These are phyloP conservation scores for Orthosia cruda DNA, from an alignment of 2,888 invertebrate genomes.

Conservation along the genomic window DNA sequence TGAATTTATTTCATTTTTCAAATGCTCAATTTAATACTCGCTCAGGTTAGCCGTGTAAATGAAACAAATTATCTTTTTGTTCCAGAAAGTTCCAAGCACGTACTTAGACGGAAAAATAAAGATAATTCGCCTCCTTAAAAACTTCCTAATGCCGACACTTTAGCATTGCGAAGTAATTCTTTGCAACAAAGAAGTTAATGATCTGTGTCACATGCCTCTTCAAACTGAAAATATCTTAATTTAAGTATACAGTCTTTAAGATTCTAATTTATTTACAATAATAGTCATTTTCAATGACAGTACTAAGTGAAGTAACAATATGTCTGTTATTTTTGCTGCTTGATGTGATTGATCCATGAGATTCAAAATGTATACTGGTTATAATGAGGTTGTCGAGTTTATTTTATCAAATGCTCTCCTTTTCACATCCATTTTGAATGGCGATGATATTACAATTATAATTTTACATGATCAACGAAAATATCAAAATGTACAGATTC, in stretches of 20 bases:
- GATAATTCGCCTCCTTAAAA: constrained; percentile 54
- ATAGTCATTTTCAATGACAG: constrained; percentile 85
- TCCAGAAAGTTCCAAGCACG: constrained; percentile 56
- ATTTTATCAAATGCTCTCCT: constrained; percentile 26
- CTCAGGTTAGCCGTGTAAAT: constrained; percentile 37
- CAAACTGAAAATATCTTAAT: constrained; percentile 70
- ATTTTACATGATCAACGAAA: constrained; percentile 65
- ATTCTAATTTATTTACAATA: constrained; percentile 89
- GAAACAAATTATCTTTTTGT: constrained; percentile 52
- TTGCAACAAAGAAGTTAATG: constrained; percentile 43
- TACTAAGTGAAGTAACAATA: constrained; percentile 70
- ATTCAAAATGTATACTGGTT: constrained; percentile 32
- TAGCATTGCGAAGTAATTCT: constrained; percentile 43
- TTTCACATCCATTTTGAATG: constrained; percentile 65
- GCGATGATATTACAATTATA: constrained; percentile 54
- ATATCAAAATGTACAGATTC: constrained; percentile 50
- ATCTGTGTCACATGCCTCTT: constrained; percentile 70
- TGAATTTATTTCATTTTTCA: constrained; percentile 10
- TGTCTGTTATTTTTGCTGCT: constrained; percentile 31
- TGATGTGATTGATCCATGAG: neutral
- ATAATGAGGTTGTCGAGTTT: constrained; percentile 14
- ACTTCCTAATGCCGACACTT: constrained; percentile 55
- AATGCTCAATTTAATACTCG: constrained; percentile 35
- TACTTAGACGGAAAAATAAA: constrained; percentile 51
- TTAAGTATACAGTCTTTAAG: constrained; percentile 89